Evolutionary conservation across 30 jellyfish, hydroid and myxozoan genomes (phyloP).

Genomic region (Chrysaora quinquecirrha): DNA sequence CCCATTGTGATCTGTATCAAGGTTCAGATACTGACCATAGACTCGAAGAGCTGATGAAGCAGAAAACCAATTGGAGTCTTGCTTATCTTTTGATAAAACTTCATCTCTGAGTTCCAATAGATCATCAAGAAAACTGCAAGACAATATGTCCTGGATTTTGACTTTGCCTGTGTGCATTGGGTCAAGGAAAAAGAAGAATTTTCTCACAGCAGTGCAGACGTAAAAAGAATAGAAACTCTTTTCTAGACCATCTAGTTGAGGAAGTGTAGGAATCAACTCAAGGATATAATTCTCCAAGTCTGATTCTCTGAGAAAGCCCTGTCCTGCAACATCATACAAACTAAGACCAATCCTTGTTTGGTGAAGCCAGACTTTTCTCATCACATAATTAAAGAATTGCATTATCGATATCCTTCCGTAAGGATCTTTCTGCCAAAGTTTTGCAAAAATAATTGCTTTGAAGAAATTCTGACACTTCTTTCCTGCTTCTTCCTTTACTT

Average conservation of each 20-base stretch:
- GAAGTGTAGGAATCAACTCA: slow-evolving; percentile 96
- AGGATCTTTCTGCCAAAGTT: slow-evolving; percentile 86
- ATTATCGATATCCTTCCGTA: slow-evolving; percentile 94
- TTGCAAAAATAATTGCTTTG: slow-evolving; percentile 88
- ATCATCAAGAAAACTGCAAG: slow-evolving; percentile 98
- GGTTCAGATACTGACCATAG: slow-evolving; percentile 96
- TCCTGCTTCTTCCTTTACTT: slow-evolving; percentile 95
- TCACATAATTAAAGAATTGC: slow-evolving; percentile 97
- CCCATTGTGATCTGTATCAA: slow-evolving; percentile 98
- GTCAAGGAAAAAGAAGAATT: slow-evolving; percentile 94
- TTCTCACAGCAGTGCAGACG: slow-evolving; percentile 99
- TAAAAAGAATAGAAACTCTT: slow-evolving; percentile 94
- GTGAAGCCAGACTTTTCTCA: slow-evolving; percentile 98
- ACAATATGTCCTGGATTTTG: slow-evolving; percentile 92
- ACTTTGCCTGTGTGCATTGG: slow-evolving; percentile 98
- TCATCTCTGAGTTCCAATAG: slow-evolving; percentile 96
- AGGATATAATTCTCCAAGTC: slow-evolving; percentile 94
- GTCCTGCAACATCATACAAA: slow-evolving; percentile 97
- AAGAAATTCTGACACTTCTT: slow-evolving; percentile 84
- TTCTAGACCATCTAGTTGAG: slow-evolving; percentile 99
- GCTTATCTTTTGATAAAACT: slow-evolving; percentile 93
- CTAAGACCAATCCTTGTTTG: slow-evolving; percentile 98
- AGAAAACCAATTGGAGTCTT: slow-evolving; percentile 97
- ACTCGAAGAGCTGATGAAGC: slow-evolving; percentile 98
- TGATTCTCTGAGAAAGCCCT: slow-evolving; percentile 92